Conservation (phyloP, 2,888 invertebrate species). For the Aphidoletes aphidimyza region DNA sequence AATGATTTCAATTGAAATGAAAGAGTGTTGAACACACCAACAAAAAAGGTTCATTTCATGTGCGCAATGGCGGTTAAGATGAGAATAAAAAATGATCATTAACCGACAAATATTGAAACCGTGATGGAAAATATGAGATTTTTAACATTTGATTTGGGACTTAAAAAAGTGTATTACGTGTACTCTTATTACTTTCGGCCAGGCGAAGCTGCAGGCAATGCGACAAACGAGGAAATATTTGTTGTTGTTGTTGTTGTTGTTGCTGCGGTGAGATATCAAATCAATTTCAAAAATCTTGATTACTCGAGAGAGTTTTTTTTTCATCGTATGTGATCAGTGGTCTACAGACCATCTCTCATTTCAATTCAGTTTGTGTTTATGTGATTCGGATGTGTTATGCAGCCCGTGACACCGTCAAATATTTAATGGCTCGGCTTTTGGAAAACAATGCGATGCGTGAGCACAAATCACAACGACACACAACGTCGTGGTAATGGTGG, state of each 20-base stretch:
- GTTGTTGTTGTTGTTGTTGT: too few species aligned
- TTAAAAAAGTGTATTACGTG: too few species aligned
- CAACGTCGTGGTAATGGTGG: too few species aligned
- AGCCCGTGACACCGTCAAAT: slow-evolving; percentile 35
- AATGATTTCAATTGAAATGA: background rate
- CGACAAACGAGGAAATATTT: background rate
- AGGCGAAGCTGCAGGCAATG: background rate
- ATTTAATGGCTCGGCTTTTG: slow-evolving; percentile 20
- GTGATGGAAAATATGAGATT: background rate
- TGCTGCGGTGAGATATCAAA: too few species aligned
- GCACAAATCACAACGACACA: slow-evolving; percentile 45
- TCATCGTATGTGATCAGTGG: too few species aligned
- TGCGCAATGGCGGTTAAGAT: background rate
- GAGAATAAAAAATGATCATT: background rate
- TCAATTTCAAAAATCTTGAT: slow-evolving; percentile 49
- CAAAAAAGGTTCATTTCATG: too few species aligned
- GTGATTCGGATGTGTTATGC: background rate
- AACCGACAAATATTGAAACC: slow-evolving; percentile 19
- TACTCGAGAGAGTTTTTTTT: background rate
- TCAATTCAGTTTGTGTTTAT: background rate
- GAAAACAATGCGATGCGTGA: slow-evolving; percentile 35
- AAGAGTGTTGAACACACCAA: too few species aligned
- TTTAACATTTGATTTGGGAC: background rate
- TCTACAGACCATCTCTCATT: too few species aligned
- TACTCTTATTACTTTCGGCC: too few species aligned